Percentiles rank a stretch among this genome's conserved stretches.
Evolutionary conservation across 2,113 vertebrate genomes (phyloP).

Genomic region (Aleadryas rufinucha): DNA sequence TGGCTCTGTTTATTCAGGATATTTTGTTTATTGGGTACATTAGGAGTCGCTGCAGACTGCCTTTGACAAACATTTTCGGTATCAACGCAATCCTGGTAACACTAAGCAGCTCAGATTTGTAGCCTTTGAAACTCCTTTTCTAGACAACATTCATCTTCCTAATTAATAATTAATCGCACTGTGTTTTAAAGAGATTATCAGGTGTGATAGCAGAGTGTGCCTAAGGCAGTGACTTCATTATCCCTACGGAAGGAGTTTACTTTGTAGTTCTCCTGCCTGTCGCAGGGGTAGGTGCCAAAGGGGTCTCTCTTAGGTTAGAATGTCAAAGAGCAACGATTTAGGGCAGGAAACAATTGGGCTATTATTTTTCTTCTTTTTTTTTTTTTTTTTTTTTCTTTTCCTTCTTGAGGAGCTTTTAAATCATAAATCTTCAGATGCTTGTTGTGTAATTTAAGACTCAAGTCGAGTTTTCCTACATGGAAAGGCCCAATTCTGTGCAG

Average conservation of each 20-base stretch:
- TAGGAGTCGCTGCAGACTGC: conserved; percentile 37
- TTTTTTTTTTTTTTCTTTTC: not conserved
- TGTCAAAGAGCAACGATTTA: conserved; percentile 62
- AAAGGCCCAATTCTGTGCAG: not conserved
- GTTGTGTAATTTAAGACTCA: conserved; percentile 12
- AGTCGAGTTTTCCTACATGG: conserved; percentile 18
- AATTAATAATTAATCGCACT: conserved; percentile 74
- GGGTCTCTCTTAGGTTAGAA: conserved; percentile 64
- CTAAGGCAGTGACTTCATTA: conserved; percentile 70
- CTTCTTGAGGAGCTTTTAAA: conserved; percentile 42
- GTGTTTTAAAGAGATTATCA: conserved; percentile 72
- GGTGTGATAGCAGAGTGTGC: conserved; percentile 68
- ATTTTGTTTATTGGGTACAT: conserved; percentile 30
- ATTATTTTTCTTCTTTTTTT: conserved; percentile 4
- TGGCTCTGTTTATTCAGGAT: not conserved
- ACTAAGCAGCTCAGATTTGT: not conserved
- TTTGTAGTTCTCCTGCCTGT: conserved; percentile 55
- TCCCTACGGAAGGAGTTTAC: conserved; percentile 55
- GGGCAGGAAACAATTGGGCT: conserved; percentile 58
- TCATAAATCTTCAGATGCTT: conserved; percentile 43
- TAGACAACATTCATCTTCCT: conserved; percentile 68
- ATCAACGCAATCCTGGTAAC: conserved; percentile 36
- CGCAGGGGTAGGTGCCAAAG: conserved; percentile 51
- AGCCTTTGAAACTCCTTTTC: conserved; percentile 61
- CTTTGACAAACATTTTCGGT: conserved; percentile 55